Conservation (phyloP, 2,113 vertebrate genomes). For the Agelaius phoeniceus region DNA sequence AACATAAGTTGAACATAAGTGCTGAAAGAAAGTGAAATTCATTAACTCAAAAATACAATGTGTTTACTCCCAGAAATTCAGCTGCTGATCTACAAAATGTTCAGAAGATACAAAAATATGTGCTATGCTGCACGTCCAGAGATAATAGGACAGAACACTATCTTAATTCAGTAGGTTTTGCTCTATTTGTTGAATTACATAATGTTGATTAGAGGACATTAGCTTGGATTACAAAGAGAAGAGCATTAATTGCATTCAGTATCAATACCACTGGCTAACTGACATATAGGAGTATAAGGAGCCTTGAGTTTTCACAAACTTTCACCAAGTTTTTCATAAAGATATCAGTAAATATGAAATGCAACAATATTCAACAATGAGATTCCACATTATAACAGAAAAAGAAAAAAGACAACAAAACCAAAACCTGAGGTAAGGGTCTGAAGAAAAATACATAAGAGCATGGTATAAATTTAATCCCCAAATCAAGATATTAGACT, state of each 20-base stretch:
- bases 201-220: background rate
- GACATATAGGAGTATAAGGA: background rate
- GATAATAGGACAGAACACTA: background rate
- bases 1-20: background rate
- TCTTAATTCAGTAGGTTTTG: background rate
- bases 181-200: background rate
- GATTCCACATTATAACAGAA: background rate
- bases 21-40: background rate
- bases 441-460: background rate
- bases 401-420: background rate
- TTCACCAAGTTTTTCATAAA: background rate
- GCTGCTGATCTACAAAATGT: background rate
- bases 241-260: background rate
- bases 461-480: background rate
- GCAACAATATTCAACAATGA: background rate
- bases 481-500: background rate
- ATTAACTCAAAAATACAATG: background rate
- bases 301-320: background rate
- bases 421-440: background rate
- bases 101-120: background rate
- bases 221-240: conserved; percentile 4
- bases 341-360: background rate
- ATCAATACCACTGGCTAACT: background rate
- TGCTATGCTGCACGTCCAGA: background rate
- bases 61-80: background rate